phyloP scores from a whole-genome alignment of 2,113 vertebrate genomes.

The Marmota flaviventris region DNA sequence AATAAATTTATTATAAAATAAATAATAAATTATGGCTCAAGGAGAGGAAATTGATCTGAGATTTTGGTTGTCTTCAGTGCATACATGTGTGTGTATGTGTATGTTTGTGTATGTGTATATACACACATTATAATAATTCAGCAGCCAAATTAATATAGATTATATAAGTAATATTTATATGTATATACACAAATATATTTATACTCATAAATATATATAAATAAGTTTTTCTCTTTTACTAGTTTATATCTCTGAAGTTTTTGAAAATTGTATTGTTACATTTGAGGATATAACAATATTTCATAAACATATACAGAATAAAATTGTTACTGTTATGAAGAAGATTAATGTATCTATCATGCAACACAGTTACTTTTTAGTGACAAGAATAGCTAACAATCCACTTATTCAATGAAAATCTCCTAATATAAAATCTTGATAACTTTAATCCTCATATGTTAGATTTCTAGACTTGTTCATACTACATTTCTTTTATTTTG shows the following conservation, averaged over 20 bases:
- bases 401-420: not conserved
- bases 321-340: not conserved
- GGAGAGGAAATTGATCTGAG: slow-evolving; percentile 2
- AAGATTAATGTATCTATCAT: not conserved
- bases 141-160: not conserved
- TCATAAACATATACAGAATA: not conserved
- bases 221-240: not conserved
- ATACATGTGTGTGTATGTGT: not conserved
- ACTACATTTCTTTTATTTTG: not conserved
- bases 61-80: not conserved
- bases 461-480: not conserved
- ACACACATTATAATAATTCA: not conserved
- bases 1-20: not conserved
- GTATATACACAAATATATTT: not conserved
- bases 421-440: not conserved
- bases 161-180: not conserved
- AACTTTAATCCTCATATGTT: not conserved
- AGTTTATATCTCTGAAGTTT: not conserved
- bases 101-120: not conserved
- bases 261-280: not conserved
- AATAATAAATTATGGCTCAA: slow-evolving; percentile 21
- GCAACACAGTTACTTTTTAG: not conserved
- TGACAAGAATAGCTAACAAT: not conserved
- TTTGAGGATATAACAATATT: not conserved
- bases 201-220: not conserved